Evolutionary conservation across 2,888 invertebrate species (phyloP), one percentile per base, ranked within the genome.

Genomic region (Tipula helvola): DNA sequence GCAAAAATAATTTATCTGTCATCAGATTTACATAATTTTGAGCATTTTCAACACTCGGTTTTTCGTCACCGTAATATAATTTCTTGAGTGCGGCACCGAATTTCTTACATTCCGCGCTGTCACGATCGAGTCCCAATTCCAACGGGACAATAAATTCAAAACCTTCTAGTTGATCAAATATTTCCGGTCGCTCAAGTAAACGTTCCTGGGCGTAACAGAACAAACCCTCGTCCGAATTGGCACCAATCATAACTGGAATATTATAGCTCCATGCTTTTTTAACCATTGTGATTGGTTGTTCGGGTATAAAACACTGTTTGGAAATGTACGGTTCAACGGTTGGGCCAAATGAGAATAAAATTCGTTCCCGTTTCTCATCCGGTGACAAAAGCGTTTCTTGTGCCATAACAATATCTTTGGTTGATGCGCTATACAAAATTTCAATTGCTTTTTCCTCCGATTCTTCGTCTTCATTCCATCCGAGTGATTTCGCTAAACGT

Each of bases 41-140:
- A 0, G 92, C 89, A 42, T 91, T 91, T 36, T 84, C 10, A 84
- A 84, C 41, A 39, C 39, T 16, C 10, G 92, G 90, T 86, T 90
- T 89, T 44, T 91, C 90, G 8, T 92, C 90, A 0, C 91, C 92
- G 88, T 92, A 93, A 88, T 93, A 93, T 10, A 90, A 89, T 16
- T 91, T 87, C 85, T 91, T 91, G 10, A 93, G 89, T 88, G 90
- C 90, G 2, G 90, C 88, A 1, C 92, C 93, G 44, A 91, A 90
- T 8, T 88, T 88, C 39, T 88, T 89, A 3, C 91, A 88, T 83
- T 88, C 44, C 57, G 88, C 87, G 88, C 87, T 91, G 88, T 87
- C 90, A 89, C 47, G 88, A 86, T 88, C 89, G 12, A 91, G 86
- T 7, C 90, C 88, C 2, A 91, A 89, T 87, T 90, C 90, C 1